phyloP scores from a whole-genome alignment of 2,888 invertebrate genomes.

The Yponomeuta sedellus region DNA sequence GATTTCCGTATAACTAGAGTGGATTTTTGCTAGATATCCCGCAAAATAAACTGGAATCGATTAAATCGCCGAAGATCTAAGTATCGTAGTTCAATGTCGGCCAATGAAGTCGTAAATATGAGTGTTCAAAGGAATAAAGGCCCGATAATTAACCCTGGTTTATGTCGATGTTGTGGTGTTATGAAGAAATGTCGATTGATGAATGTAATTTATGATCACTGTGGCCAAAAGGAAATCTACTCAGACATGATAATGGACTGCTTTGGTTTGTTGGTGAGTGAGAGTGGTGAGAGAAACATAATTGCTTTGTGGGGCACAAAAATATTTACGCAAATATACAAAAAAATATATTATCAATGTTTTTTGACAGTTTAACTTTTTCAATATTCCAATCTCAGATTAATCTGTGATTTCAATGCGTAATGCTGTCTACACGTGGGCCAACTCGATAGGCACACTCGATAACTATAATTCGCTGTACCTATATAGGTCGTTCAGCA shows the following conservation, averaged over 20 bases:
- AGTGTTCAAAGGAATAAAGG: constrained; percentile 13
- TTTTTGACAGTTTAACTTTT: no score
- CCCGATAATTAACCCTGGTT: constrained; percentile 16
- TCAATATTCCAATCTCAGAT: background rate
- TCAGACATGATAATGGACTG: constrained; percentile 21
- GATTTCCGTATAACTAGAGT: no score
- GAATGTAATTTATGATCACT: constrained; percentile 17
- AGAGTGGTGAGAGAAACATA: background rate
- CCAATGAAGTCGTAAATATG: constrained; percentile 2
- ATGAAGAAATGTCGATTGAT: constrained; percentile 20
- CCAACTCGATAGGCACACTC: background rate
- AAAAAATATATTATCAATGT: no score
- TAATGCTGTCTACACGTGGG: background rate
- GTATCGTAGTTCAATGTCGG: no score
- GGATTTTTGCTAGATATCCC: no score
- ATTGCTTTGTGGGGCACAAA: background rate
- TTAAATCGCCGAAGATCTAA: no score
- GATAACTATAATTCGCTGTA: no score
- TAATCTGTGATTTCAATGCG: no score
- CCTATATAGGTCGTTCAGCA: no score
- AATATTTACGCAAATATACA: no score
- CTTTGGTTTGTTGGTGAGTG: constrained; percentile 20
- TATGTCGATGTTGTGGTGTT: constrained; percentile 19
- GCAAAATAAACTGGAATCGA: no score
- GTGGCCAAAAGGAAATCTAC: constrained; percentile 20